Evolutionary conservation across 2,888 invertebrate species (phyloP), one percentile per base, ranked within the genome.

Genomic region (Drosophila anomelani): DNA sequence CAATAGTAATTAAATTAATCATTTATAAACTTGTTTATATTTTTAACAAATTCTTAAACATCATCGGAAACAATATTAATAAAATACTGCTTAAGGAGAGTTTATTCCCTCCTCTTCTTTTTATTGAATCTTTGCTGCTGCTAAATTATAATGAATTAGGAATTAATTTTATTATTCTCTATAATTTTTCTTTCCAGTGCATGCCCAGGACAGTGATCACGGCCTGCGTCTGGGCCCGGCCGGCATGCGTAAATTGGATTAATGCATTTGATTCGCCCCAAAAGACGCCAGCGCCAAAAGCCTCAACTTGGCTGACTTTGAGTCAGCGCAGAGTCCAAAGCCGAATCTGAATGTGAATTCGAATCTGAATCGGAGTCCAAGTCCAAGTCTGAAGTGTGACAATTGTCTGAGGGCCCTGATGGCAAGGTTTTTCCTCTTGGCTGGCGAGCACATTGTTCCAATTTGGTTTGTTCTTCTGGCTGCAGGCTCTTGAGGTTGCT

Each of bases 201-300:
- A 26, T 46, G 62, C 34, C 64, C 67, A 58, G 55, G 77, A 61
- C 44, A 44, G 51, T 66, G 58, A 39, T 58, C 49, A 34, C 10
- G 39, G 71, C 23, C 60, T 66, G 51, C 47, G 38, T 63, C 67
- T 58, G 46, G 60, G 47, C 39, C 44, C 63, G 79, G 89, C 44
- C 63, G 79, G 89, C 89, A 88, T 89, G 87, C 87, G 90, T 88
- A 88, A 87, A 88, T 89, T 90, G 87, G 90, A 89, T 88, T 88
- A 90, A 90, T 87, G 87, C 89, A 90, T 90, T 90, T 87, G 82
- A 78, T 78, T 85, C 78, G 87, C 87, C 47, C 75, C 75, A 58
- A 66, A 63, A 77, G 82, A 88, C 82, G 82, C 88, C 82, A 88
- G 68, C 75, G 41, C 47, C 76, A 59, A 59, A 60, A 38, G 39